A percentile compares a stretch with the other conserved stretches of the same genome.
These are phyloP conservation scores for Ascaphus truei DNA, from an alignment of 2,113 vertebrate species.

Conservation along the genomic window DNA sequence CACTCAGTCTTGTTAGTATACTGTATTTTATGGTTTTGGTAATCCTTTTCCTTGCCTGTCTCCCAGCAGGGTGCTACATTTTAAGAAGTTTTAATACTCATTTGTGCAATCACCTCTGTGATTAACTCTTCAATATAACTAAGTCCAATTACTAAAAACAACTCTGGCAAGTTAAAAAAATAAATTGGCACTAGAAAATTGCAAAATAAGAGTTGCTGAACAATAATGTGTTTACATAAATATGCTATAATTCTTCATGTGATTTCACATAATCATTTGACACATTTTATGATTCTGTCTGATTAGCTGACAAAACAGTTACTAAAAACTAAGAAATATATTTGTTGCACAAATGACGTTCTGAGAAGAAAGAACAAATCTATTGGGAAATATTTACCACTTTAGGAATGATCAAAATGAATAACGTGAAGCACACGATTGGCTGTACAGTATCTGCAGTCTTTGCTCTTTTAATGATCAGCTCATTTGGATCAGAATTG, in stretches of 20 bases:
- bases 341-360: conserved; percentile 2
- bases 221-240: conserved; percentile 10
- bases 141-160: conserved; percentile 3
- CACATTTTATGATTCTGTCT: conserved; percentile 20
- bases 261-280: neutral
- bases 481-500: no score
- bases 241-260: conserved; percentile 1
- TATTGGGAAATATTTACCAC: no score
- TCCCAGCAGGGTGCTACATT: conserved; percentile 23
- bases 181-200: conserved; percentile 13
- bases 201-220: conserved; percentile 5
- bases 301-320: conserved; percentile 21
- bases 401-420: no score
- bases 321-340: neutral
- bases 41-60: conserved; percentile 13
- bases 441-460: no score
- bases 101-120: conserved; percentile 17
- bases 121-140: conserved; percentile 21
- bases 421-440: no score
- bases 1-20: neutral
- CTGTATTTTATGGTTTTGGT: conserved; percentile 2
- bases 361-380: neutral
- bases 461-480: no score
- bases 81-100: conserved; percentile 25
- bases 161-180: neutral